phyloP scores from a whole-genome alignment of 37 sponge, comb jelly and placozoan genomes.

The Beroe ovata region DNA sequence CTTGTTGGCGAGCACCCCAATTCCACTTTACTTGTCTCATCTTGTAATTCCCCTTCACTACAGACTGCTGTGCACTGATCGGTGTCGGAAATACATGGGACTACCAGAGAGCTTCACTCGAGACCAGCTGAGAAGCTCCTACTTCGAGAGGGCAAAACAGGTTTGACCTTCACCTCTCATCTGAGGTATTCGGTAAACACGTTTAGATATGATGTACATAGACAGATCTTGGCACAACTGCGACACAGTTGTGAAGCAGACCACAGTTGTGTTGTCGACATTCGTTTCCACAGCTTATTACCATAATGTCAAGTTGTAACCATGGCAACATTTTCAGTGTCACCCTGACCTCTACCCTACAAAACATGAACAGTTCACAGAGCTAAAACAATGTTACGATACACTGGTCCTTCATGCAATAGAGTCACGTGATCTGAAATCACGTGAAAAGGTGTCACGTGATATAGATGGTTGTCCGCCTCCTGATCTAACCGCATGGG shows the following conservation, averaged over 20 bases:
- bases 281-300: too few relatives aligned
- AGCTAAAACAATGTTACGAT: neutral
- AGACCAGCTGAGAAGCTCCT: neutral
- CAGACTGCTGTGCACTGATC: too few relatives aligned
- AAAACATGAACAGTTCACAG: constrained; percentile 3
- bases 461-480: neutral
- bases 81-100: neutral
- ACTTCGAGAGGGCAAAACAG: constrained; percentile 22
- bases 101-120: neutral
- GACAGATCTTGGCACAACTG: too few relatives aligned
- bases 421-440: neutral
- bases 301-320: too few relatives aligned
- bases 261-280: too few relatives aligned
- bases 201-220: too few relatives aligned
- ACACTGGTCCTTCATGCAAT: neutral
- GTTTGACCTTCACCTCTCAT: too few relatives aligned
- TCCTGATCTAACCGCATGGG: neutral
- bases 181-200: too few relatives aligned
- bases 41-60: too few relatives aligned
- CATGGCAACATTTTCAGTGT: neutral
- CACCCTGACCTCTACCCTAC: constrained; percentile 24
- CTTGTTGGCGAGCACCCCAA: too few relatives aligned
- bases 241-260: too few relatives aligned
- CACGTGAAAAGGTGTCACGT: neutral
- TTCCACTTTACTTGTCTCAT: too few relatives aligned